Percentiles rank a stretch among this genome's conserved stretches.
Evolutionary conservation across 1,140 invertebrate species (phyloP).

Genomic region (Paraescarpia echinospica): DNA sequence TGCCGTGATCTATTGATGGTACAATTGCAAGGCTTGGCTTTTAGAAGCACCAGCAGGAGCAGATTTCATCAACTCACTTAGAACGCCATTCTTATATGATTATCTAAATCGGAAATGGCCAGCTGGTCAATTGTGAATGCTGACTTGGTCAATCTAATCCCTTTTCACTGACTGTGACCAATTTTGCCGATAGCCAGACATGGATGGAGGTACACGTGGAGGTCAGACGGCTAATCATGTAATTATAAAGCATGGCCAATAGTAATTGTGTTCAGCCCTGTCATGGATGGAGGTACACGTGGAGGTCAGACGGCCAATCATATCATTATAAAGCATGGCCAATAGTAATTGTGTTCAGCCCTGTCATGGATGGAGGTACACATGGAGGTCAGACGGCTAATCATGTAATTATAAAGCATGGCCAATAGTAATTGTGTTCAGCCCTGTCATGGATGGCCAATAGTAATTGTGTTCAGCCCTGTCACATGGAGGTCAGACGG

Average conservation of each 20-base stretch:
- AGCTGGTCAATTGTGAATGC: not conserved
- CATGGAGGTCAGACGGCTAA: not conserved
- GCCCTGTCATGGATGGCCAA: too few species aligned
- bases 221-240: not conserved
- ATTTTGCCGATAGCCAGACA: not conserved
- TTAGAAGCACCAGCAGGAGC: not conserved
- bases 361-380: not conserved
- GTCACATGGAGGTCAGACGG: too few species aligned
- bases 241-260: too few species aligned
- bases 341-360: too few species aligned
- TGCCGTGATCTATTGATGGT: not conserved
- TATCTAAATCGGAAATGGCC: not conserved
- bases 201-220: not conserved
- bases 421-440: too few species aligned
- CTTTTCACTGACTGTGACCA: constrained; percentile 14
- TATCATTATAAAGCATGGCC: too few species aligned
- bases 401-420: not conserved
- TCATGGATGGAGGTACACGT: too few species aligned
- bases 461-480: too few species aligned
- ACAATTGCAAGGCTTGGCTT: not conserved
- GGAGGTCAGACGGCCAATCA: too few species aligned
- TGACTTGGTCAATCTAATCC: not conserved
- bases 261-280: not conserved
- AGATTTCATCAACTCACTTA: not conserved
- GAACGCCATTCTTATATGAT: not conserved